phyloP scores from a whole-genome alignment of 2,113 vertebrate species.

The Corvus cornix region DNA sequence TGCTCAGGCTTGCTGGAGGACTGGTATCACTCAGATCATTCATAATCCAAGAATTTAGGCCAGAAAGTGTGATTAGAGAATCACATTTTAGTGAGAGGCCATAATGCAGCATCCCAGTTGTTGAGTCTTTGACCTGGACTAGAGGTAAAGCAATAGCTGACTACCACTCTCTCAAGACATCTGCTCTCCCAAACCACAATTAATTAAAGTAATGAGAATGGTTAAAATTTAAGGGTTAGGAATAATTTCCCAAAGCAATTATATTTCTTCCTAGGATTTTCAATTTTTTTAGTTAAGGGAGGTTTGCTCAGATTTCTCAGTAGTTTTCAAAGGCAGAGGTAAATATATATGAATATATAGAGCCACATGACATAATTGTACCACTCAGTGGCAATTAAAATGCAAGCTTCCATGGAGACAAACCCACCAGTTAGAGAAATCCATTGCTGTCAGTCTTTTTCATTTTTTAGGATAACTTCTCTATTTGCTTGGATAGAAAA shows the following conservation, averaged over 20 bases:
- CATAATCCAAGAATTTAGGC: not conserved
- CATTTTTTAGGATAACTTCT: conserved; percentile 13
- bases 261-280: not conserved
- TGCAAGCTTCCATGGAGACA: not conserved
- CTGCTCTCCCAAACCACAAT: not conserved
- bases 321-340: not conserved
- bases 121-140: not conserved
- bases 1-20: not conserved
- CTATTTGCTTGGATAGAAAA: conserved; percentile 26
- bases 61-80: not conserved
- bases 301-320: not conserved
- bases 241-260: not conserved
- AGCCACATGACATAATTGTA: conserved; percentile 12
- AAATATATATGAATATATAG: not conserved
- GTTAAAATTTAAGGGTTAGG: not conserved
- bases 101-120: not conserved
- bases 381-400: conserved; percentile 4
- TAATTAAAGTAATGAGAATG: not conserved
- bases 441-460: not conserved
- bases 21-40: not conserved
- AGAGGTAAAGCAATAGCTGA: not conserved
- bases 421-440: not conserved
- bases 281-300: not conserved
- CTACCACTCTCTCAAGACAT: not conserved
- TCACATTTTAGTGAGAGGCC: not conserved